These are phyloP conservation scores for Calliopum simillimum DNA, from an alignment of 2,888 invertebrate species.

Conservation along the genomic window DNA sequence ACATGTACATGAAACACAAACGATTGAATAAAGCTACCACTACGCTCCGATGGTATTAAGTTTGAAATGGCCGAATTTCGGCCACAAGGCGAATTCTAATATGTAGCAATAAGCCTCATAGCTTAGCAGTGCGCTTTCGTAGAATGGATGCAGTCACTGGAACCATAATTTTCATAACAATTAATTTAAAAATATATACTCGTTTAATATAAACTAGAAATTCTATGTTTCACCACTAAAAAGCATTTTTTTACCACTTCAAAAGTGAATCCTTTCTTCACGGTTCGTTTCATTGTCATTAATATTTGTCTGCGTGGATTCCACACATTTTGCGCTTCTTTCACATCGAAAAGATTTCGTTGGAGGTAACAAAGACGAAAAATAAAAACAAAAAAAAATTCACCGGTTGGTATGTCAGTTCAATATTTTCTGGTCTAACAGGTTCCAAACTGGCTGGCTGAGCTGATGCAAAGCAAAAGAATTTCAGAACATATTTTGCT, in stretches of 20 bases:
- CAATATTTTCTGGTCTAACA: slow-evolving; percentile 31
- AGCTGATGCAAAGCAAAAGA: slow-evolving; percentile 21
- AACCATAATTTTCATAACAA: too few relatives aligned
- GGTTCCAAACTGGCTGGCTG: slow-evolving; percentile 32
- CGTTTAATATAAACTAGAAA: background rate
- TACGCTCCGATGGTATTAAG: too few relatives aligned
- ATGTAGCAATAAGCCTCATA: too few relatives aligned
- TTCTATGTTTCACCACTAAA: background rate
- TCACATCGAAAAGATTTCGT: slow-evolving; percentile 8
- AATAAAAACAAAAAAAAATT: slow-evolving; percentile 6
- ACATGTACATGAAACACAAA: too few relatives aligned
- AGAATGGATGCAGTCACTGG: too few relatives aligned
- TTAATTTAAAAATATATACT: too few relatives aligned
- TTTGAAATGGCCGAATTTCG: too few relatives aligned
- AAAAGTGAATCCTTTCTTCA: slow-evolving; percentile 3
- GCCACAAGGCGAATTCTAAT: too few relatives aligned
- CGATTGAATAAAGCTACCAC: too few relatives aligned
- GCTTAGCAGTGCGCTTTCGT: too few relatives aligned
- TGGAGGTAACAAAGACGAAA: background rate
- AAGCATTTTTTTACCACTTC: background rate
- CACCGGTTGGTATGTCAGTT: slow-evolving; percentile 5
- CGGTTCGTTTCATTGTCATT: slow-evolving; percentile 18
- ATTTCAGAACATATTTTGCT: slow-evolving; percentile 24
- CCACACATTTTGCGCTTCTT: slow-evolving; percentile 6
- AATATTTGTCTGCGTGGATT: background rate